These are phyloP conservation scores for Heliconius hortense DNA, from an alignment of 2,888 invertebrate genomes.

Conservation along the genomic window DNA sequence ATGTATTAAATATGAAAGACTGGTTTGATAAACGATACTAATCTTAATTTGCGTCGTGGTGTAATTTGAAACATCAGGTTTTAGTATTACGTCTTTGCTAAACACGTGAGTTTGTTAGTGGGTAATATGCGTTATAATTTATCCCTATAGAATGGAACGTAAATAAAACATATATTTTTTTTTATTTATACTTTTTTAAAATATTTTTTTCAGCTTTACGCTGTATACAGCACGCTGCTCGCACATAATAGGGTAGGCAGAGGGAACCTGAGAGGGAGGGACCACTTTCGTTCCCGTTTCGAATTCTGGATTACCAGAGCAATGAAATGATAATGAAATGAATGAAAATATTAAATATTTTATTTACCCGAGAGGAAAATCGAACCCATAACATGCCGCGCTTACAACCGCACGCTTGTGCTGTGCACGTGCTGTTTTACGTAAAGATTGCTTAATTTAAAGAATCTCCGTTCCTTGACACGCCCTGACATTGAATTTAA, in stretches of 20 bases:
- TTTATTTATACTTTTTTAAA: no score
- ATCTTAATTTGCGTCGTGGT: background rate
- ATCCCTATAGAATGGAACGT: slow-evolving; percentile 2
- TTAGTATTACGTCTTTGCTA: slow-evolving; percentile 18
- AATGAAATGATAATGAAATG: no score
- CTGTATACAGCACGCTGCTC: no score
- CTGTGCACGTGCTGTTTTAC: slow-evolving; percentile 32
- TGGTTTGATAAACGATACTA: slow-evolving; percentile 14
- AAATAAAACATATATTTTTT: background rate
- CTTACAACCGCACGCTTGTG: no score
- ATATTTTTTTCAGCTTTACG: no score
- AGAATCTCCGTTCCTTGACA: slow-evolving; percentile 43
- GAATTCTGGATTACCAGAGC: no score
- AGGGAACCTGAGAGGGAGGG: no score
- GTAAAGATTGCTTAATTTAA: slow-evolving; percentile 22
- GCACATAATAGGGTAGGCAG: no score
- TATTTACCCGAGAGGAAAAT: no score
- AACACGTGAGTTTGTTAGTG: slow-evolving; percentile 16
- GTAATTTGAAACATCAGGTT: slow-evolving; percentile 24
- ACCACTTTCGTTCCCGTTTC: no score
- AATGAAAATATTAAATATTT: no score
- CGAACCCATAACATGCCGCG: no score
- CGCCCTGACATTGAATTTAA: slow-evolving; percentile 53
- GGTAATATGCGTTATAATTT: slow-evolving; percentile 21
- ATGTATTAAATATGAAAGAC: slow-evolving; percentile 18